phyloP scores from a whole-genome alignment of 2,797 vertebrate genomes.

The Bufotes viridis region DNA sequence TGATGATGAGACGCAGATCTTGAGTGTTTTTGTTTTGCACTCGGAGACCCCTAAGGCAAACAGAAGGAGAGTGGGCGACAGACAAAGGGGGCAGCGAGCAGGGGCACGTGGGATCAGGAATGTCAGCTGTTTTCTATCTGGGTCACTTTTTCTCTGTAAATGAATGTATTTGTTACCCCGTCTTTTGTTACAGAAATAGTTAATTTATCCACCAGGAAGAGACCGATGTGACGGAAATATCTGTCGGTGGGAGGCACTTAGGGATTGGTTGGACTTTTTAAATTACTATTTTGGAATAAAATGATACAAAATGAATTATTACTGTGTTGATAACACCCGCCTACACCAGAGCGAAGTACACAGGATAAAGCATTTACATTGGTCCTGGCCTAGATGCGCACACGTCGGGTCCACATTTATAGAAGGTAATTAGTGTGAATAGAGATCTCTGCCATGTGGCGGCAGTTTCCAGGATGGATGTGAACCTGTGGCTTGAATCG shows the following conservation, averaged over 20 bases:
- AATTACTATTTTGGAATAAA: no score
- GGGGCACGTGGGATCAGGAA: conserved; percentile 36
- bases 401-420: background rate
- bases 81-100: background rate
- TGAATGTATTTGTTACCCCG: background rate
- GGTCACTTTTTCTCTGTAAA: conserved; percentile 41
- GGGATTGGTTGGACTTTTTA: no score
- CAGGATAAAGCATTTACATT: background rate
- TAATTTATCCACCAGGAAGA: background rate
- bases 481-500: background rate
- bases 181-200: conserved; percentile 1
- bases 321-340: background rate
- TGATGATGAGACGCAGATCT: conserved; percentile 10
- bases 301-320: no score
- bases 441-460: background rate
- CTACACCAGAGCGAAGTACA: background rate
- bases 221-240: background rate
- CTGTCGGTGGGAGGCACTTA: background rate
- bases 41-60: conserved; percentile 34
- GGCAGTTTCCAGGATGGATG: background rate
- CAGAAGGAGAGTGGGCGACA: background rate
- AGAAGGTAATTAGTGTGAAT: background rate
- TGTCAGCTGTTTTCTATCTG: conserved; percentile 56
- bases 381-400: background rate
- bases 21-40: conserved; percentile 44